phyloP scores from a whole-genome alignment of 2,888 invertebrate species.

The Morinoia aosen region DNA sequence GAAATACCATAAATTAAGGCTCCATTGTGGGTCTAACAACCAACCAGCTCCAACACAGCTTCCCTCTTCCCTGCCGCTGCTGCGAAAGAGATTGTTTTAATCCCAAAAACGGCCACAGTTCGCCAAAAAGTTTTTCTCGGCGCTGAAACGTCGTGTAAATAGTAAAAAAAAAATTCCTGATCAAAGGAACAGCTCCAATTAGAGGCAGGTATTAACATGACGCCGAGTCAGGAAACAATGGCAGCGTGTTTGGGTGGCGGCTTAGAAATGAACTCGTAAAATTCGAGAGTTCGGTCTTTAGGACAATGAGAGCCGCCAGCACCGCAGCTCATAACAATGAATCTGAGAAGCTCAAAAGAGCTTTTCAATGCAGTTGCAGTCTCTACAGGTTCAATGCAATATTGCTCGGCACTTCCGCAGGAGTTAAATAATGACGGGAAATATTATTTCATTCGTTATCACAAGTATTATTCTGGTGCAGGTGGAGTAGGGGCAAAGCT shows the following conservation, averaged over 20 bases:
- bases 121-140: background rate
- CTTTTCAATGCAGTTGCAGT: background rate
- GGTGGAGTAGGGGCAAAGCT: background rate
- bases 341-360: background rate
- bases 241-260: background rate
- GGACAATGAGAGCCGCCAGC: background rate
- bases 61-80: background rate
- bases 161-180: background rate
- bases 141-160: background rate
- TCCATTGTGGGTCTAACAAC: slow-evolving; percentile 24
- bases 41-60: slow-evolving; percentile 6
- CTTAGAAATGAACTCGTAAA: background rate
- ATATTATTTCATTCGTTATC: slow-evolving; percentile 5
- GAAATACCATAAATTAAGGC: slow-evolving; percentile 44
- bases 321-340: slow-evolving; percentile 17
- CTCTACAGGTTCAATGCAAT: background rate
- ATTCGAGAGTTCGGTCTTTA: background rate
- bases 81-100: background rate
- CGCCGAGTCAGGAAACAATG: background rate
- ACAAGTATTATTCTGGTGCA: background rate
- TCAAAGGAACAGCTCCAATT: slow-evolving; percentile 2
- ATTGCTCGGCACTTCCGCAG: background rate
- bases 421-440: background rate
- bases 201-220: background rate
- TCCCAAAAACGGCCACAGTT: background rate